These are phyloP conservation scores for Cheilosia impressa DNA, from an alignment of 2,888 invertebrate species.

Conservation along the genomic window DNA sequence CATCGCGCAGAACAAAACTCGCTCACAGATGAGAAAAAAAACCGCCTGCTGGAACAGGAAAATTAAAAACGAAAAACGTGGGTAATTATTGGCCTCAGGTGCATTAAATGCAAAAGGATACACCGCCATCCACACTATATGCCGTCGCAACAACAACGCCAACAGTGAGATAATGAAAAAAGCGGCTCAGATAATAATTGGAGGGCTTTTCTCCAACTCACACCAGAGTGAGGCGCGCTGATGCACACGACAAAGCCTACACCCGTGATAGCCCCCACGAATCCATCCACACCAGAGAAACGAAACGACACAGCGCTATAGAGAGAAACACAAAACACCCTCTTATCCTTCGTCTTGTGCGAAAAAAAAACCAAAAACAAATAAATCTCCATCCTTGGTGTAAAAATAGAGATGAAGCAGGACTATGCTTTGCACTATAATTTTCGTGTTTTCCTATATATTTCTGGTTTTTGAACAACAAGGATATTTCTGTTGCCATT, in stretches of 20 bases:
- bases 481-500: constrained; percentile 72
- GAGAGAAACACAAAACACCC: constrained; percentile 21
- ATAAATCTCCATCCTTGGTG: constrained; percentile 45
- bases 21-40: constrained; percentile 47
- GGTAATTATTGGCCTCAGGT: constrained; percentile 79
- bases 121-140: constrained; percentile 66
- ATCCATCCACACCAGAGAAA: constrained; percentile 14
- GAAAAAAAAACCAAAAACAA: not conserved
- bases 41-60: constrained; percentile 76
- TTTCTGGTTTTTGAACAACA: constrained; percentile 68
- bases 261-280: constrained; percentile 1
- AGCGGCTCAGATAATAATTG: constrained; percentile 71
- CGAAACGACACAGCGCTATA: not conserved
- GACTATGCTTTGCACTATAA: constrained; percentile 70
- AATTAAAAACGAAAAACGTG: constrained; percentile 78
- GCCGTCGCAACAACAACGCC: constrained; percentile 46
- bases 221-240: constrained; percentile 38
- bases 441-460: constrained; percentile 56
- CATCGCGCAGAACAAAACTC: constrained; percentile 13
- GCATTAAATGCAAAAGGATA: constrained; percentile 77
- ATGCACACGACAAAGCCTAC: constrained; percentile 67
- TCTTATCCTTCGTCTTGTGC: constrained; percentile 34
- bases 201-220: constrained; percentile 64
- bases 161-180: constrained; percentile 68
- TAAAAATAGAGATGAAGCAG: constrained; percentile 46